These are phyloP conservation scores for Malacosoma neustria DNA, from an alignment of 2,888 invertebrate genomes.

Conservation along the genomic window DNA sequence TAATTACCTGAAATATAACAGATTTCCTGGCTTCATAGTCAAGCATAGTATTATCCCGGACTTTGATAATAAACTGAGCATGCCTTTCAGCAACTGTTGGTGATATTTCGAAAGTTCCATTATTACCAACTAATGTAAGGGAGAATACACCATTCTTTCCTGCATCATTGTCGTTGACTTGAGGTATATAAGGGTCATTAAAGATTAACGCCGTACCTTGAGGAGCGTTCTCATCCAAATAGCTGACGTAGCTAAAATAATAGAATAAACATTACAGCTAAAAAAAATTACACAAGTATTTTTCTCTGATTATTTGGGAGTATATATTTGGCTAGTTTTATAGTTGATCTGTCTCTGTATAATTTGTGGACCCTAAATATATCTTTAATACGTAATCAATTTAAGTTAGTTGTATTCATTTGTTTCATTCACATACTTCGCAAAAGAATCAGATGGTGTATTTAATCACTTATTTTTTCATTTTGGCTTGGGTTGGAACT, in stretches of 20 bases:
- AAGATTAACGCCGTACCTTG: conserved; percentile 85
- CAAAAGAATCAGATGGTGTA: too few species aligned
- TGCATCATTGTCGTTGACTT: conserved; percentile 84
- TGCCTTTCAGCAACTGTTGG: conserved; percentile 88
- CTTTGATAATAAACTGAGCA: conserved; percentile 86
- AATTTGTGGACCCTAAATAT: too few species aligned
- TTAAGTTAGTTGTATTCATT: too few species aligned
- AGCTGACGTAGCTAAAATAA: conserved; percentile 81
- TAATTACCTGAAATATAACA: conserved; percentile 81
- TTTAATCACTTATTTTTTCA: too few species aligned
- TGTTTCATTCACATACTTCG: too few species aligned
- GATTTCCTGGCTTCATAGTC: conserved; percentile 89
- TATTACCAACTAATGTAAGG: conserved; percentile 83
- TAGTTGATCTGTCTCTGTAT: too few species aligned
- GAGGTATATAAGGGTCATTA: conserved; percentile 80
- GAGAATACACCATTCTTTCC: conserved; percentile 91
- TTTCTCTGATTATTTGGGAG: too few species aligned
- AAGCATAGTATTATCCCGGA: conserved; percentile 86
- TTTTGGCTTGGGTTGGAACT: too few species aligned
- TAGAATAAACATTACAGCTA: too few species aligned
- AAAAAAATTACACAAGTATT: too few species aligned
- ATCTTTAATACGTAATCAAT: too few species aligned
- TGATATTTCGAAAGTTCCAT: conserved; percentile 91
- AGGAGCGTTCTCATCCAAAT: conserved; percentile 86
- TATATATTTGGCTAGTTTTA: too few species aligned